Conservation (phyloP, 2,888 invertebrate species). For the Nebria salina region DNA sequence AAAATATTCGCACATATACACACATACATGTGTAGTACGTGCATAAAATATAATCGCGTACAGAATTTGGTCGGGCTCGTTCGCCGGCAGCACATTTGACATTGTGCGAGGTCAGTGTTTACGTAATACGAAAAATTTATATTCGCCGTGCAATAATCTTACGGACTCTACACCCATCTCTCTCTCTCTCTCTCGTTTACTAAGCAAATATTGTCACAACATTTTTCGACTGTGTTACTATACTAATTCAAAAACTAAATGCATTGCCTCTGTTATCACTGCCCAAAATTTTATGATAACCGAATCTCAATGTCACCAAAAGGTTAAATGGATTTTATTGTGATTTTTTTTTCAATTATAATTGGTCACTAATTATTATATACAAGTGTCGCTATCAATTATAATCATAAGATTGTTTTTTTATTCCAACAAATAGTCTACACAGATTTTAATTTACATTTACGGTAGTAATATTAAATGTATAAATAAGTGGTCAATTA, state of each 20-base stretch:
- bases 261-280: constrained; percentile 1
- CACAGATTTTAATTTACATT: background rate
- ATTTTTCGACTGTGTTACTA: background rate
- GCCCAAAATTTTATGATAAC: background rate
- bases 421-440: no score
- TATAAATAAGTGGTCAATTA: background rate
- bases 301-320: constrained; percentile 2
- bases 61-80: background rate
- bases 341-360: background rate
- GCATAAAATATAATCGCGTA: constrained; percentile 1
- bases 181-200: background rate
- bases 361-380: background rate
- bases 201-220: background rate
- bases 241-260: background rate
- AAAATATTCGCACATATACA: background rate
- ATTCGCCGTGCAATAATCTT: background rate
- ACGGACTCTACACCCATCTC: constrained; percentile 10
- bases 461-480: background rate
- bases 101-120: constrained; percentile 62
- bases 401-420: no score
- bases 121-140: constrained; percentile 53
- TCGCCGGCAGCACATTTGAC: constrained; percentile 53
- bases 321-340: background rate
- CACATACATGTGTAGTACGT: background rate
- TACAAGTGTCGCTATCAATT: background rate